phyloP scores from a whole-genome alignment of 2,888 invertebrate genomes.

The Dicycla oo region DNA sequence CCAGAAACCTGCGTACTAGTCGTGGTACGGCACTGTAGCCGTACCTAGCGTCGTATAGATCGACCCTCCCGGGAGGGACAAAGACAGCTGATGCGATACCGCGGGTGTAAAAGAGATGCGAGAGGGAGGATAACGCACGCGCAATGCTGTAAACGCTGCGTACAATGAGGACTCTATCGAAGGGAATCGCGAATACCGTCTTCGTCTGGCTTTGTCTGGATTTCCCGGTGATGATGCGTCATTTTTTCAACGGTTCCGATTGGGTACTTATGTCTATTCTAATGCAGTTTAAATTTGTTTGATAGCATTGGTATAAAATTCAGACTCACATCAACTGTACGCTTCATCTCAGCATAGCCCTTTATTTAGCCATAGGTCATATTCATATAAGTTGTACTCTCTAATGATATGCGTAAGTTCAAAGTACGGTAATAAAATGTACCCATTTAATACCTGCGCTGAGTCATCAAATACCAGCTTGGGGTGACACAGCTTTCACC shows the following conservation, averaged over 20 bases:
- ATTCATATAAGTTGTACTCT: conserved; percentile 43
- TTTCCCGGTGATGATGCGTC: conserved; percentile 88
- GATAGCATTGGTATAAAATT: conserved; percentile 25
- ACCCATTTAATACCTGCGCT: conserved; percentile 53
- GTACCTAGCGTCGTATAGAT: conserved; percentile 90
- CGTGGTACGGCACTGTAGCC: conserved; percentile 83
- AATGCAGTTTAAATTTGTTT: conserved; percentile 60
- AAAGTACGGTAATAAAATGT: conserved; percentile 49
- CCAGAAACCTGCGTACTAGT: conserved; percentile 89
- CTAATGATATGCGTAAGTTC: conserved; percentile 47
- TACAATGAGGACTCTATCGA: conserved; percentile 83
- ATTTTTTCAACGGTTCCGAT: conserved; percentile 73
- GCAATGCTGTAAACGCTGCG: conserved; percentile 84
- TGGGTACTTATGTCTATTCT: conserved; percentile 60
- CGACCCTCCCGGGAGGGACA: conserved; percentile 86
- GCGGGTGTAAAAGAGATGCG: conserved; percentile 73
- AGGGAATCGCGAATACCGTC: conserved; percentile 85
- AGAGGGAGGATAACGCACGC: conserved; percentile 86
- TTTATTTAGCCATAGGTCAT: conserved; percentile 43
- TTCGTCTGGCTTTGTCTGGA: conserved; percentile 88
- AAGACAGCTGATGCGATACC: conserved; percentile 68
- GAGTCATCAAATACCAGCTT: conserved; percentile 58
- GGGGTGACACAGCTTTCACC: conserved; percentile 55
- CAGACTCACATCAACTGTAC: conserved; percentile 22
- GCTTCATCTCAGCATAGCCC: conserved; percentile 1